Evolutionary conservation across 1,140 invertebrate genomes (phyloP).

Genomic region (Euura lappo): DNA sequence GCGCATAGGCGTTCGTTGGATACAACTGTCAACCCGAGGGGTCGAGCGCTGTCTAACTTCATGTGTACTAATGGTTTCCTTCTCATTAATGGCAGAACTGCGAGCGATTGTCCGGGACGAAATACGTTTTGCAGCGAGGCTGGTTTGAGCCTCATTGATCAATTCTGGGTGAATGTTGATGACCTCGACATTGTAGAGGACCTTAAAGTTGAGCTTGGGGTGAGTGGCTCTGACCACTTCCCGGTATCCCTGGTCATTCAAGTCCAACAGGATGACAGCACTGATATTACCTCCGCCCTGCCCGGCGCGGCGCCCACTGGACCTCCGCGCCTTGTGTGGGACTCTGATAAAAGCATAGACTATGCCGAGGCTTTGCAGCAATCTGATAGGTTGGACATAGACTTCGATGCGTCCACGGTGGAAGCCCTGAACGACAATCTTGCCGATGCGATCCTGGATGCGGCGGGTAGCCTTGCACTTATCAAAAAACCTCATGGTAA

Average conservation of each 20-base stretch:
- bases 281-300: too few species aligned
- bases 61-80: neutral
- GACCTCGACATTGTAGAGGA: neutral
- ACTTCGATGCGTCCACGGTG: too few species aligned
- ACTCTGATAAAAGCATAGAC: too few species aligned
- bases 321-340: too few species aligned
- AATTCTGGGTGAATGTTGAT: neutral
- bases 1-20: neutral
- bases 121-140: neutral
- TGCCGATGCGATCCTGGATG: too few species aligned
- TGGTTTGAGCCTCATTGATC: neutral
- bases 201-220: neutral
- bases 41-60: neutral
- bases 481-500: too few species aligned
- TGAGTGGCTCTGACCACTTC: neutral
- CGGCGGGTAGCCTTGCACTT: too few species aligned
- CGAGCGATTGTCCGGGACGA: neutral
- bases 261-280: neutral
- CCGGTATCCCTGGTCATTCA: neutral
- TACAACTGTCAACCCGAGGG: neutral
- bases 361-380: too few species aligned
- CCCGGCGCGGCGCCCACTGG: too few species aligned
- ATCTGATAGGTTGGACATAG: too few species aligned
- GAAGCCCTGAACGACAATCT: too few species aligned
- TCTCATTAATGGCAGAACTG: neutral